These are phyloP conservation scores for Halcyon badia DNA, from an alignment of 2,797 vertebrate genomes.

Conservation along the genomic window DNA sequence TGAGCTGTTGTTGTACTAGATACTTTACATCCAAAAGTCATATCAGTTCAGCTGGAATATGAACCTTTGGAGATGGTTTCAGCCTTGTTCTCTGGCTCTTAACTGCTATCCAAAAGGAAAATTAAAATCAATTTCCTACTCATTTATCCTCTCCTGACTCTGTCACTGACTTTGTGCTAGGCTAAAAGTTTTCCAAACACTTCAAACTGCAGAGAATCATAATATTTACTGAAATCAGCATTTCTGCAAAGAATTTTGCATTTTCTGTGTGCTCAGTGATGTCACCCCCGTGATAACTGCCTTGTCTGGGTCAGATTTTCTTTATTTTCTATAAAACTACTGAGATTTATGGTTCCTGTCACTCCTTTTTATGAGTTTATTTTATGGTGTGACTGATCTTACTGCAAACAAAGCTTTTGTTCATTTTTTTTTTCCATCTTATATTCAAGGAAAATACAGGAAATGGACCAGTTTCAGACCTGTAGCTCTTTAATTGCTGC, in stretches of 20 bases:
- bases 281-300: background rate
- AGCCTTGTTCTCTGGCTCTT: background rate
- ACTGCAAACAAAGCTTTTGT: slow-evolving; percentile 18
- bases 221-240: background rate
- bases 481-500: background rate
- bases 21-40: background rate
- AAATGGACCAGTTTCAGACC: background rate
- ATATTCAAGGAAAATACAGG: background rate
- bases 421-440: fast-evolving
- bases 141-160: background rate
- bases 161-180: background rate
- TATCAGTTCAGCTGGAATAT: background rate
- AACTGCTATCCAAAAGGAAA: background rate
- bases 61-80: background rate
- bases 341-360: slow-evolving; percentile 1
- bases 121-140: background rate
- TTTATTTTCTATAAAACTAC: slow-evolving; percentile 15
- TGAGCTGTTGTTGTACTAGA: background rate
- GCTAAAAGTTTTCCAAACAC: background rate
- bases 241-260: background rate
- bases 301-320: background rate
- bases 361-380: slow-evolving; percentile 21
- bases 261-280: background rate
- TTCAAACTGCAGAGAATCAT: background rate
- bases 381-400: background rate